A percentile compares a stretch with the other conserved stretches of the same genome.
Conservation (phyloP, 2,888 invertebrate genomes). For the Spicauda simplicius region DNA sequence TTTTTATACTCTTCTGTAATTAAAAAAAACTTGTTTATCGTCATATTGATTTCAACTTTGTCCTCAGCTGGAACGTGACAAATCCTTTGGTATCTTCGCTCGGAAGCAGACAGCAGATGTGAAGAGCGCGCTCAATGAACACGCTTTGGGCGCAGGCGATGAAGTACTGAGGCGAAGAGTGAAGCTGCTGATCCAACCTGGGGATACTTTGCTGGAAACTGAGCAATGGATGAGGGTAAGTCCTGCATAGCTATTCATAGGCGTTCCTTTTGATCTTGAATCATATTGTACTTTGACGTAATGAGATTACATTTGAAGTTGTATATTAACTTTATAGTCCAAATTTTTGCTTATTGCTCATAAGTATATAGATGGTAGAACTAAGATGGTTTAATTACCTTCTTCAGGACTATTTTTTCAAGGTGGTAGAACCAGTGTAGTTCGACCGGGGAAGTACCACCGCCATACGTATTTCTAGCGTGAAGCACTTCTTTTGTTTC, state of each 20-base stretch:
- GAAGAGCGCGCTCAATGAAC: slow-evolving; percentile 59
- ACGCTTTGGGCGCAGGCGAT: slow-evolving; percentile 60
- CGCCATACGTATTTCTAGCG: too few species aligned
- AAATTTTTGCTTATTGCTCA: too few species aligned
- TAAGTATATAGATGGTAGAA: too few species aligned
- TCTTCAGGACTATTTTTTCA: too few species aligned
- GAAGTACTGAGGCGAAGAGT: slow-evolving; percentile 76
- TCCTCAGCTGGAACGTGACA: slow-evolving; percentile 72
- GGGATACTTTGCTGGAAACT: slow-evolving; percentile 76
- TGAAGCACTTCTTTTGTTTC: too few species aligned
- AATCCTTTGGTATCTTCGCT: slow-evolving; percentile 75
- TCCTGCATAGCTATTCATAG: neutral
- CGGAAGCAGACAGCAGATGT: slow-evolving; percentile 72
- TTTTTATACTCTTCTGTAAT: too few species aligned
- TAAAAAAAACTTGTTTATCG: too few species aligned
- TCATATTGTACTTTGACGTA: neutral
- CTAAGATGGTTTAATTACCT: too few species aligned
- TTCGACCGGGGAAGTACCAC: too few species aligned
- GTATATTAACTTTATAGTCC: too few species aligned
- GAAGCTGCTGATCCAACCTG: slow-evolving; percentile 77
- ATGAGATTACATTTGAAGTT: too few species aligned
- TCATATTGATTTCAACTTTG: neutral
- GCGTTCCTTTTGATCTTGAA: neutral
- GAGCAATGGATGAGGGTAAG: slow-evolving; percentile 81
- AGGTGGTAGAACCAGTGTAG: too few species aligned